A percentile compares a stretch with the other conserved stretches of the same genome.
phyloP scores from a whole-genome alignment of 2,113 vertebrate species.

The Muntiacus muntjak region DNA sequence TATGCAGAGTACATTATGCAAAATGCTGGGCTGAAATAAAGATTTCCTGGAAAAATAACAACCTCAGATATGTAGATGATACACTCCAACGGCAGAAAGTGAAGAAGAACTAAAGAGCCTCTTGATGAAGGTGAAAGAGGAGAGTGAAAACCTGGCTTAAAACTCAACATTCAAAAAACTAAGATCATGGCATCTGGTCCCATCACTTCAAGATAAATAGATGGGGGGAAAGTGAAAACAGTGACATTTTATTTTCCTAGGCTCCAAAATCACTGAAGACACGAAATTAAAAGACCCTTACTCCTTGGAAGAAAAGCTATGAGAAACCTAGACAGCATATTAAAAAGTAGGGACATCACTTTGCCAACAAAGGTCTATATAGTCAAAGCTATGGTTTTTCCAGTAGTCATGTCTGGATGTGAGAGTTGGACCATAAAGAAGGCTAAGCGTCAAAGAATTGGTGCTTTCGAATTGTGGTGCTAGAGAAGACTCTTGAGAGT shows the following conservation, averaged over 20 bases:
- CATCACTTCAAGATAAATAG: not conserved
- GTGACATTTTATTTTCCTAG: not conserved
- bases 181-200: not conserved
- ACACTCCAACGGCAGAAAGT: not conserved
- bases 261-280: not conserved
- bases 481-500: not conserved
- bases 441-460: not conserved
- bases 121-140: not conserved
- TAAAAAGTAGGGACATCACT: not conserved
- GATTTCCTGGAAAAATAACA: not conserved
- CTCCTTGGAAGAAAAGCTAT: not conserved
- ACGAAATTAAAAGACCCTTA: not conserved
- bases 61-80: not conserved
- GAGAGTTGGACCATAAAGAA: not conserved
- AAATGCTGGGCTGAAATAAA: not conserved
- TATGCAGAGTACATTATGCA: not conserved
- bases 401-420: not conserved
- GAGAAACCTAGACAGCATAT: not conserved
- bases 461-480: not conserved
- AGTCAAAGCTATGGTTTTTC: not conserved
- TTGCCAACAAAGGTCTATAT: not conserved
- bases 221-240: not conserved
- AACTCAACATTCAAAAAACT: not conserved
- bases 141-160: not conserved
- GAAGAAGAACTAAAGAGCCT: not conserved